These are phyloP conservation scores for Marisa cornuarietis DNA, from an alignment of 1,140 invertebrate genomes.

Conservation along the genomic window DNA sequence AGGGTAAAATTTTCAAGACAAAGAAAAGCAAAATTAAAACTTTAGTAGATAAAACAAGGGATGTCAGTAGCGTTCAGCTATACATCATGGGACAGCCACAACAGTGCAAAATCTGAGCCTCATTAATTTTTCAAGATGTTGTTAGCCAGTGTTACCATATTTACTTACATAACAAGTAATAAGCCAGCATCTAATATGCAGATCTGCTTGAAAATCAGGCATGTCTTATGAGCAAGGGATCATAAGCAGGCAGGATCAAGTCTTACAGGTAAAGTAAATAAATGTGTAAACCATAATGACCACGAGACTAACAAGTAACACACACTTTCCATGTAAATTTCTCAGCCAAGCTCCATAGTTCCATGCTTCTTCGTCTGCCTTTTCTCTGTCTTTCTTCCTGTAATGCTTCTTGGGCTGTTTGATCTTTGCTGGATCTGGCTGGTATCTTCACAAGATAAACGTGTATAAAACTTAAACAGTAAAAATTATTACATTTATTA, in stretches of 20 bases:
- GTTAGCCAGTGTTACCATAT: too few relatives aligned
- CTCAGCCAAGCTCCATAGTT: constrained; percentile 42
- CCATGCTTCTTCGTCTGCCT: constrained; percentile 35
- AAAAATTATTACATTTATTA: too few relatives aligned
- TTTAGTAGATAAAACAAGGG: background rate
- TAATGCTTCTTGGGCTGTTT: background rate
- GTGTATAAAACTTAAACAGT: background rate
- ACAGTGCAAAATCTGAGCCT: too few relatives aligned
- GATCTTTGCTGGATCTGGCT: constrained; percentile 10
- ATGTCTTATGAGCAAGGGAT: too few relatives aligned
- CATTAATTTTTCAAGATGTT: too few relatives aligned
- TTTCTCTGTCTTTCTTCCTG: constrained; percentile 14
- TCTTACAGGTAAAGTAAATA: background rate
- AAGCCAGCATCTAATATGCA: too few relatives aligned
- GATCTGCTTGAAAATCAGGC: too few relatives aligned
- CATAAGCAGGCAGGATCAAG: too few relatives aligned
- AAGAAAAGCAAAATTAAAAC: background rate
- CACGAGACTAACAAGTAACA: background rate
- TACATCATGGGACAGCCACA: too few relatives aligned
- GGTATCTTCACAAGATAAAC: constrained; percentile 19
- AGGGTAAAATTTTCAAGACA: background rate
- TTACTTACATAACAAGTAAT: too few relatives aligned
- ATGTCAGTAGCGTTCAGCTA: background rate
- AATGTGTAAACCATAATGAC: background rate
- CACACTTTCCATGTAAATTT: constrained; percentile 35